Base-by-base conservation (phyloP, 2,113 vertebrate genomes). In the Callipepla squamata region DNA sequence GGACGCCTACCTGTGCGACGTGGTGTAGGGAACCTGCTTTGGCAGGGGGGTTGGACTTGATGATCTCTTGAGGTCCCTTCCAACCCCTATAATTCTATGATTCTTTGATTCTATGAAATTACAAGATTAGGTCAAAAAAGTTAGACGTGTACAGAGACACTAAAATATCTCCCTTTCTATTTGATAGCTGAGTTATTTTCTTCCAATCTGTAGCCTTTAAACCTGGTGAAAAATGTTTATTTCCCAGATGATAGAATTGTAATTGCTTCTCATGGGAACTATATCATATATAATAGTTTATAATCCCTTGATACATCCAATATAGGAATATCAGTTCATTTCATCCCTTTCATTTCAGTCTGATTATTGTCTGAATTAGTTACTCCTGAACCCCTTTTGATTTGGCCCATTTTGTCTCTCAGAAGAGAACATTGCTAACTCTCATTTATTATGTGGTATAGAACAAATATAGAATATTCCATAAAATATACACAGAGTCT, bases 91-190 rank as follows among this genome's bases (percentile, higher is more conserved):
- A 25, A 51, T 53, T 28, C 26, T 51, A 51, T 26, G 50, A 89
- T 95, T 95, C 93, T 97, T 11, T 40, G 40, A 40, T 40, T 62
- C 69, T 59, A 76, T 94, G 73, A 80, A 93, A 85, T 86, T 50
- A 80, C 45, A 91, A 62, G 57, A 92, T 70, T 93, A 75, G 83
- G 53, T 85, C 74, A 93, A 79, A 5, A 8, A 75, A 59, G 11
- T 68, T 61, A 45, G 30, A 65, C 30, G 25, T 63, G n/a, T 19
- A 74, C 84, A 78, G 42, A 80, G 75, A 70, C 0, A 2, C 9
- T 79, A 62, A 84, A 93, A 81, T 28, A 7, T 69, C 66, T 75
- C 75, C 84, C 61, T 84, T 80, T 84, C 58, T 70, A 5, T 86
- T 84, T 73, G 22, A 26, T 38, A 90, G 36, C 6, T 89, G 66